Conservation (phyloP, 2,797 vertebrate genomes). For the Chaetodon trifasciatus region DNA sequence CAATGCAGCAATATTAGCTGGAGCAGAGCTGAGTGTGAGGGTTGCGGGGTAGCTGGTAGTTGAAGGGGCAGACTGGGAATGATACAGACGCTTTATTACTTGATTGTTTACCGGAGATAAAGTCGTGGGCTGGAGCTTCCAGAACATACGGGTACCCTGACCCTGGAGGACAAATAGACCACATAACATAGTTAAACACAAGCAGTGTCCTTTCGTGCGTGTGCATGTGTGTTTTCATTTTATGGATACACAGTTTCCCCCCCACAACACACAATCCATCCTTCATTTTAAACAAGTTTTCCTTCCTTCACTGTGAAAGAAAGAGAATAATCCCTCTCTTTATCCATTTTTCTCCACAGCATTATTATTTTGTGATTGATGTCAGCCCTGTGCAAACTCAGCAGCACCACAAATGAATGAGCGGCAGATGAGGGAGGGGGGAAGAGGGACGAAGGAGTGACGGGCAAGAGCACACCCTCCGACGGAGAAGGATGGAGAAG, state of each 20-base stretch:
- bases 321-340: conserved; percentile 25
- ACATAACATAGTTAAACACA: conserved; percentile 72
- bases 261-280: conserved; percentile 16
- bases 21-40: conserved; percentile 11
- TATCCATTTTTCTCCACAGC: conserved; percentile 45
- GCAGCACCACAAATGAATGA: conserved; percentile 49
- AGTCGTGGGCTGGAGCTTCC: conserved; percentile 79
- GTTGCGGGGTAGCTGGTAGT: conserved; percentile 36
- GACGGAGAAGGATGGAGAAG: conserved; percentile 12
- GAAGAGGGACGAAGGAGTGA: neutral
- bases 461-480: neutral
- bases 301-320: conserved; percentile 4
- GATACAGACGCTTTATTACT: conserved; percentile 38
- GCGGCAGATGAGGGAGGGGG: neutral
- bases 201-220: conserved; percentile 4
- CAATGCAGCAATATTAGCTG: conserved; percentile 47
- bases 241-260: neutral
- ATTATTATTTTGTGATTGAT: conserved; percentile 72
- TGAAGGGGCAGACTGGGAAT: conserved; percentile 34
- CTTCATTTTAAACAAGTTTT: conserved; percentile 28
- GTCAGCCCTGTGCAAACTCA: conserved; percentile 39
- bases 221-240: neutral
- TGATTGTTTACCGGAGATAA: conserved; percentile 82
- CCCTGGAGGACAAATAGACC: conserved; percentile 82
- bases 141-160: conserved; percentile 85